A percentile compares a stretch with the other conserved stretches of the same genome.
Conservation (phyloP, 64 coral and sea anemone genomes). For the Acropora tenuis region DNA sequence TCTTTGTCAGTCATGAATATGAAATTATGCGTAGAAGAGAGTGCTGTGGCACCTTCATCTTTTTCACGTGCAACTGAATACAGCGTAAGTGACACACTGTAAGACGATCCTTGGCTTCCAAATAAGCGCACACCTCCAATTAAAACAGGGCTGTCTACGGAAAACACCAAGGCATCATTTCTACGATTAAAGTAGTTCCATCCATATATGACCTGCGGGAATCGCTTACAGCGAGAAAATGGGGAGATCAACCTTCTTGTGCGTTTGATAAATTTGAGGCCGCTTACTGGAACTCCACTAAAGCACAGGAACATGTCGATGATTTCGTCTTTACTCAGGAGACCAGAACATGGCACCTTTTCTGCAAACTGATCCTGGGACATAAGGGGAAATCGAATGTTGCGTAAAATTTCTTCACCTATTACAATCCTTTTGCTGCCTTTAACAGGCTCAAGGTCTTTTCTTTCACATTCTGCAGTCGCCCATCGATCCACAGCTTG, state of each 20-base stretch:
- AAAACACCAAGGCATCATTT: conserved; percentile 12
- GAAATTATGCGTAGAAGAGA: background rate
- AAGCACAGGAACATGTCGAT: conserved; percentile 27
- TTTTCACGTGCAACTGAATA: background rate
- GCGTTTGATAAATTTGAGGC: conserved; percentile 12
- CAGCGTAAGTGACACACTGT: conserved; percentile 1
- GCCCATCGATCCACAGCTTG: conserved; percentile 65
- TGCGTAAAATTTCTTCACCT: conserved; percentile 52
- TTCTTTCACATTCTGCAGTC: background rate
- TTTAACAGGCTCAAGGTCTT: background rate
- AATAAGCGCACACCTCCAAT: conserved; percentile 36
- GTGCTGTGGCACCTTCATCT: background rate
- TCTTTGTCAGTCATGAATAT: background rate
- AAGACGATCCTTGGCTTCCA: background rate
- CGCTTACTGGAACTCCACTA: background rate
- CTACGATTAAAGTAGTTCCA: conserved; percentile 24
- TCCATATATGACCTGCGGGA: conserved; percentile 23
- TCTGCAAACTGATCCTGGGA: conserved; percentile 32
- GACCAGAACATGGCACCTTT: conserved; percentile 6
- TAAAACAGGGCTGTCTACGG: conserved; percentile 1
- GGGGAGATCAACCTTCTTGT: conserved; percentile 2
- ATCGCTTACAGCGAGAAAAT: conserved; percentile 35
- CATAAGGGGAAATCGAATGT: conserved; percentile 53
- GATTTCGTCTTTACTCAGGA: conserved; percentile 23
- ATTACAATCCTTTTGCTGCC: conserved; percentile 49